Conservation (phyloP, 2,113 vertebrate species). For the Odontophorus gujanensis region DNA sequence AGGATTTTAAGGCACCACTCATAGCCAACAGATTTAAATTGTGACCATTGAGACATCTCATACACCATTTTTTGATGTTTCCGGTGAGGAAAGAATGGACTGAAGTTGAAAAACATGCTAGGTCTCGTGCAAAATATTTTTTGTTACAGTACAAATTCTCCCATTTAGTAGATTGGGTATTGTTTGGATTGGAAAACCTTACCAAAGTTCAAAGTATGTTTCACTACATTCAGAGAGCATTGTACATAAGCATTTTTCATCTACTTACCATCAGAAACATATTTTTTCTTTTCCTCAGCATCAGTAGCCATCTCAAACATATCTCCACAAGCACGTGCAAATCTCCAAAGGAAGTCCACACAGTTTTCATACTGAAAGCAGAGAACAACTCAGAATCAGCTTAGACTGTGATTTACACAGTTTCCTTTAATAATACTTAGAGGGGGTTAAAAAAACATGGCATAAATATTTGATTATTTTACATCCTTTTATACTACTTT, state of each 20-base stretch:
- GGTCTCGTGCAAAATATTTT: background rate
- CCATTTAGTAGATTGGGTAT: background rate
- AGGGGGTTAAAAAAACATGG: background rate
- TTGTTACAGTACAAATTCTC: background rate
- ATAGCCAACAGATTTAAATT: background rate
- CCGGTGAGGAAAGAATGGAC: background rate
- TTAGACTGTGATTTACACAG: background rate
- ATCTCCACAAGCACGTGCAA: constrained; percentile 88
- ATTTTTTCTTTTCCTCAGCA: constrained; percentile 86
- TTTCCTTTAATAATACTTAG: background rate
- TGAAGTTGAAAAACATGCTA: background rate
- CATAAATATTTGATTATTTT: background rate
- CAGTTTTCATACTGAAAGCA: constrained; percentile 84
- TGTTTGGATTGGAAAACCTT: background rate
- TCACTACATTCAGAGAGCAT: background rate
- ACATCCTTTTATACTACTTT: background rate
- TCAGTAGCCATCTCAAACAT: constrained; percentile 85
- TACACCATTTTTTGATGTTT: background rate
- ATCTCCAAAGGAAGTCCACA: constrained; percentile 88
- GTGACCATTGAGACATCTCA: background rate
- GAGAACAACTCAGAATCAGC: background rate
- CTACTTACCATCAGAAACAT: constrained; percentile 85
- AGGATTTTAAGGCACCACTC: background rate
- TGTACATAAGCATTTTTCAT: background rate
- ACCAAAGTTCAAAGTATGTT: background rate